phyloP scores from a whole-genome alignment of 64 coral and sea anemone species.

The Actinia equina region DNA sequence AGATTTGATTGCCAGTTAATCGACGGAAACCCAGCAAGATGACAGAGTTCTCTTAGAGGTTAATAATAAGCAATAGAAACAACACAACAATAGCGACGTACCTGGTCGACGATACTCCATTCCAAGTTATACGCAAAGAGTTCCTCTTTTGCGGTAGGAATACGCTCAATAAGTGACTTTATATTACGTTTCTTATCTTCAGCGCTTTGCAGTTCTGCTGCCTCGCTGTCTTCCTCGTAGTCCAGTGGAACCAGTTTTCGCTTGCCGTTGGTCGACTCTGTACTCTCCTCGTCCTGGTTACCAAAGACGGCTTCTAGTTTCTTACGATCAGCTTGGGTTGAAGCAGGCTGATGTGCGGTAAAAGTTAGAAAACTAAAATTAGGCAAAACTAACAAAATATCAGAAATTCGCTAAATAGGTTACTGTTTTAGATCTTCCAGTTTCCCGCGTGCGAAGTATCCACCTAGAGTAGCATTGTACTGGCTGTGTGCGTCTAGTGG shows the following conservation, averaged over 20 bases:
- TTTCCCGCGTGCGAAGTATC: no score
- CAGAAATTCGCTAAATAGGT: not conserved
- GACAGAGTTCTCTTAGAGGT: not conserved
- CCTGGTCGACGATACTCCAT: slow-evolving; percentile 95
- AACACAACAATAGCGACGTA: slow-evolving; percentile 13
- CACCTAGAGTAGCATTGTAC: no score
- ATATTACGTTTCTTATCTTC: slow-evolving; percentile 98
- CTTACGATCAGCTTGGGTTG: slow-evolving; percentile 68
- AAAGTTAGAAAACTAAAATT: not conserved
- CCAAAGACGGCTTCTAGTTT: slow-evolving; percentile 93
- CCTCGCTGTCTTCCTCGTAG: slow-evolving; percentile 78
- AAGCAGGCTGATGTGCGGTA: slow-evolving; percentile 43
- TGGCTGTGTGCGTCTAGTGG: no score
- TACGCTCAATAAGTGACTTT: slow-evolving; percentile 98
- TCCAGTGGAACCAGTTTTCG: slow-evolving; percentile 91
- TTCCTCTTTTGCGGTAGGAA: slow-evolving; percentile 99
- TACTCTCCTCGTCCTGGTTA: slow-evolving; percentile 66
- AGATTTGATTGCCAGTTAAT: not conserved
- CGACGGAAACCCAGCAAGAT: slow-evolving; percentile 3
- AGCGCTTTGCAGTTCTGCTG: slow-evolving; percentile 64
- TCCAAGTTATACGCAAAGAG: slow-evolving; percentile 98
- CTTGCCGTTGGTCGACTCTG: slow-evolving; percentile 19
- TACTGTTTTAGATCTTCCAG: no score
- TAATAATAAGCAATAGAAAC: not conserved
- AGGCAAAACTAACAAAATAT: not conserved